Evolutionary conservation across 2,888 invertebrate species (phyloP), one percentile per base, ranked within the genome.

Genomic region (Willowsia nigromaculata): DNA sequence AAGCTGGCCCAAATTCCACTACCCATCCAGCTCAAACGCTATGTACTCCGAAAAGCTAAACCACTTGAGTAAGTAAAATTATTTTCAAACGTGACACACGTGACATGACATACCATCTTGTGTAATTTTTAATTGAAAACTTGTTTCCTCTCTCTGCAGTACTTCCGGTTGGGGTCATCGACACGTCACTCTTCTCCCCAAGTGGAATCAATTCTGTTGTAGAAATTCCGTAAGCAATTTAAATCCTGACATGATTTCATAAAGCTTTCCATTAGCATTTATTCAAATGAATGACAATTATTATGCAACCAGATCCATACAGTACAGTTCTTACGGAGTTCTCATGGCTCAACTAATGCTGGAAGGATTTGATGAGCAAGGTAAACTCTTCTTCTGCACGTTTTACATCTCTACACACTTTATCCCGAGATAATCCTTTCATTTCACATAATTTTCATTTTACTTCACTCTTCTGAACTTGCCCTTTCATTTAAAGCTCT

Each of bases 291-390:
- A n/a, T n/a, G n/a, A n/a, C n/a, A n/a, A n/a, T n/a, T n/a, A n/a
- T n/a, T n/a, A n/a, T n/a, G n/a, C n/a, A n/a, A n/a, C n/a, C 71
- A 92, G 91, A 25, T 88, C 90, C 27, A 15, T 90, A 5, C 87
- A 90, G 47, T 92, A 89, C 62, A 91, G 91, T 43, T 81, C 90
- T 13, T 7, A 90, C 2, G 91, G 91, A 27, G 40, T 89, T 0
- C 11, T 90, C 2, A 86, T 90, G 65, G 89, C 86, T 7, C 88
- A 88, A 11, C 50, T 76, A 22, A 62, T 91, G 27, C 65, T 89
- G 1, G 83, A 88, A 50, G 89, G 71, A 18, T 81, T 91, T 47
- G 89, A 90, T 56, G 82, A 85, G 25, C 86, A 62, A 82, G 91
- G 91, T 91, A 76, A 53, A n/a, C n/a, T n/a, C n/a, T n/a, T n/a